Base-by-base conservation (phyloP, 1,140 invertebrate species). In the Drosophila triauraria region DNA sequence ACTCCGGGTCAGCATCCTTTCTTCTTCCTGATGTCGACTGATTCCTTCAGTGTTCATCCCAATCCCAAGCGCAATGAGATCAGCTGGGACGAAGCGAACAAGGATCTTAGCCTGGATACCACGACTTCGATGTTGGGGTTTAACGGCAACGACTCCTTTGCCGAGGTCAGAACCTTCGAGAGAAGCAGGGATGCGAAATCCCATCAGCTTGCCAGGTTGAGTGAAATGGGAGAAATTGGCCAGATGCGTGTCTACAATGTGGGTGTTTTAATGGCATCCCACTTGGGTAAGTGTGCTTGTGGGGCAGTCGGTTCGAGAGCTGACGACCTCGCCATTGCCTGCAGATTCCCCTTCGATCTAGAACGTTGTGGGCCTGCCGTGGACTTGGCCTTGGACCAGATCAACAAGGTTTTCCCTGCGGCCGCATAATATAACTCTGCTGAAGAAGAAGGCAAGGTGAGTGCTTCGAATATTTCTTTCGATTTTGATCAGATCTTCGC, bases 351-450 rank as follows among this genome's bases (percentile, higher is more conserved):
- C 1, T 97, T 97, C 83, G 97, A 97, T 93, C 93, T 97, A 82
- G 96, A 97, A 92, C 94, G 96, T 27, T 97, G 96, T 78, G 96
- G 96, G 1, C 97, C 97, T 9, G 97, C 97, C 0, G 96, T 97
- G n/a, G 97, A 97, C 91, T 93, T 97, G 80, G 97, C 96, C 2
- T 86, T 97, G 40, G 95, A 96, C 47, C 95, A 95, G 91, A 95
- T 97, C 65, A 97, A 97, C 86, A 95, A 96, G 54, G 94, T 94
- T 48, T 97, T 96, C 80, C n/a, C 93, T 97, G 15, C 94, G 94
- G 4, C 94, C 94, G 43, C 96, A 97, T 84, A 95, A 95, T 47
- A 95, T 97, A 23, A 94, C 95, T 68, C 93, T 97, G 38, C 93
- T 94, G 76, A 97, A 97, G 93, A 95, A 97, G 40, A 96, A 97